phyloP scores from a whole-genome alignment of 2,888 invertebrate genomes.

The Cetonia aurata region DNA sequence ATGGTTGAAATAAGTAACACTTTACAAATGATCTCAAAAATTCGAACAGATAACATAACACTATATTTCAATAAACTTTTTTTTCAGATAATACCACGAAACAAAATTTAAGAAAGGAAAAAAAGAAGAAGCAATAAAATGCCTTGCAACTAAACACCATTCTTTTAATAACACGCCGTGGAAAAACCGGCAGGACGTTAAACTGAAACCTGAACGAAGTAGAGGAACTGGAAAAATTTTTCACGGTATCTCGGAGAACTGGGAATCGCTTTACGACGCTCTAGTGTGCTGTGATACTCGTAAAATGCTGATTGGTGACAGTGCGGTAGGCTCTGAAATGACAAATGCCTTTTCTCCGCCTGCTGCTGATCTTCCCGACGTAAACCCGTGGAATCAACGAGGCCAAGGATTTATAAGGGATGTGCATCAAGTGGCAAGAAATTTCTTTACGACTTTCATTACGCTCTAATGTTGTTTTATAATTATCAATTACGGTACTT shows the following conservation, averaged over 20 bases:
- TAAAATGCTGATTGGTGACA: constrained; percentile 65
- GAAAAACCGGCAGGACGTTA: constrained; percentile 7
- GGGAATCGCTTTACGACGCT: constrained; percentile 63
- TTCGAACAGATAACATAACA: not conserved
- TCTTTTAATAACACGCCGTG: constrained; percentile 19
- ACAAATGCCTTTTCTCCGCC: constrained; percentile 53
- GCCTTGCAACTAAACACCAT: constrained; percentile 1
- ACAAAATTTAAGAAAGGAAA: too few species aligned
- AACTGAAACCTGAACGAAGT: constrained; percentile 26
- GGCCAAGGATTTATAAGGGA: constrained; percentile 44
- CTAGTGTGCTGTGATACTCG: constrained; percentile 62
- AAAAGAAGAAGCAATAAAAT: constrained; percentile 17
- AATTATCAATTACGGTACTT: constrained; percentile 41
- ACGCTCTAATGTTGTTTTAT: constrained; percentile 42
- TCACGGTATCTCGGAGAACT: constrained; percentile 36
- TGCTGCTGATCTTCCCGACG: constrained; percentile 31
- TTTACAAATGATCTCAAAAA: too few species aligned
- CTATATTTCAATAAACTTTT: too few species aligned
- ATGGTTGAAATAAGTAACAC: not conserved
- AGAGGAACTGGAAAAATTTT: constrained; percentile 29
- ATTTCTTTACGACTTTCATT: constrained; percentile 42
- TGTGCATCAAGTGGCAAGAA: constrained; percentile 44
- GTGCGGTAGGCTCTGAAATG: constrained; percentile 59
- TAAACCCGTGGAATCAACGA: constrained; percentile 29
- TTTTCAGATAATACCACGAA: too few species aligned